These are phyloP conservation scores for Drosophila nebulosa DNA, from an alignment of 1,140 invertebrate species.

Conservation along the genomic window DNA sequence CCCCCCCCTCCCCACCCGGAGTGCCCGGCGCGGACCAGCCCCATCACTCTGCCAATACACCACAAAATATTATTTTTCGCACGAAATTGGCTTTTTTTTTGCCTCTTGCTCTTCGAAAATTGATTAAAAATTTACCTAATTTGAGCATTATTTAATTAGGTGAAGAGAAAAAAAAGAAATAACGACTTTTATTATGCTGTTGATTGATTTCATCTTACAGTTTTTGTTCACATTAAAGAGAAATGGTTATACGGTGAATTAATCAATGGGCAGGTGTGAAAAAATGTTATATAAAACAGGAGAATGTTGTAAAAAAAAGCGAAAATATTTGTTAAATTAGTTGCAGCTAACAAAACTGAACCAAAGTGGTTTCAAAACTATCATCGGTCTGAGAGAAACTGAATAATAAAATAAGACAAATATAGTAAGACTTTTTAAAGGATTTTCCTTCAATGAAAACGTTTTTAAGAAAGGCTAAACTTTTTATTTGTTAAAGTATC, in stretches of 20 bases:
- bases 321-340: not conserved
- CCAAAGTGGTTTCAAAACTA: no score
- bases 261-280: not conserved
- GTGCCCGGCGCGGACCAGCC: not conserved
- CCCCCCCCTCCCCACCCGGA: not conserved
- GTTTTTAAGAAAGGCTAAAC: no score
- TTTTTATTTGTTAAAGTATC: no score
- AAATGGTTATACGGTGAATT: not conserved
- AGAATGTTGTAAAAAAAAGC: not conserved
- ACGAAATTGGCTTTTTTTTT: conserved; percentile 12
- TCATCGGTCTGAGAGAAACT: no score
- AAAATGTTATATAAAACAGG: not conserved
- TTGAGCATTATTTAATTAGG: conserved; percentile 27
- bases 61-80: conserved; percentile 11
- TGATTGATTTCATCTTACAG: conserved; percentile 28
- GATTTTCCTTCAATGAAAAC: no score
- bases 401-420: no score
- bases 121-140: conserved; percentile 14
- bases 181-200: conserved; percentile 21
- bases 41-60: conserved; percentile 3
- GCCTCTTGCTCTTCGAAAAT: not conserved
- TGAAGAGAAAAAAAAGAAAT: conserved; percentile 13
- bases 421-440: no score
- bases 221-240: conserved; percentile 18
- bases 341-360: no score